Evolutionary conservation across 2,797 vertebrate species (phyloP), one percentile per base, ranked within the genome.

Genomic region (Champsocephalus gunnari): DNA sequence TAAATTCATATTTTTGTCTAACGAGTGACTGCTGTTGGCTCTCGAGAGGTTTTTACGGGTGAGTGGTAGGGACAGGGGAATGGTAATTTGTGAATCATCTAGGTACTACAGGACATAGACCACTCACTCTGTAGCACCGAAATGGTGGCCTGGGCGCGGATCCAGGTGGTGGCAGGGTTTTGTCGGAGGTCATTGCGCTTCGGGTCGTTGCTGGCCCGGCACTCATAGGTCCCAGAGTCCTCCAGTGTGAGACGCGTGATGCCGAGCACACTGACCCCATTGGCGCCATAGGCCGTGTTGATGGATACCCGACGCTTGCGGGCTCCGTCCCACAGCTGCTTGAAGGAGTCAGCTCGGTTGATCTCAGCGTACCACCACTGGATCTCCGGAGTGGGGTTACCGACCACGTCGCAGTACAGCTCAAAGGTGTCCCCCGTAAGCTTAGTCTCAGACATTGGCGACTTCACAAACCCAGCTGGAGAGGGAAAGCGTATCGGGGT

Each of bases 401-500:
- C 98, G 59, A 98, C 95, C 96, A 99, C 98, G 80, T 99, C 97
- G 95, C 98, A 99, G 97, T 99, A 99, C 96, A 99, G 97, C 96
- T 99, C 98, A 95, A 99, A 99, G 95, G 97, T 97, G 96, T 99
- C 98, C 95, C 98, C 98, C 86, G 98, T 99, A 91, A 99, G 97
- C 92, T 99, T 99, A 93, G 96, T 99, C 95, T 99, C 98, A 94
- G 98, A 99, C 97, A 99, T 97, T 90, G 98, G 98, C 90, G 98
- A 99, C 96, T 99, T 99, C 96, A 98, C 97, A 96, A 99, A 99
- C 96, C 98, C 98, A 95, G 98, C 98, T 99, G 96, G 96, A 97
- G 95, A 96, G 71, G 87, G 90, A 81, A 90, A 90, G 88, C 50
- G 88, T 80, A 67, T 88, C 6, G 21, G 75, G 81, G 79, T 82